phyloP scores from a whole-genome alignment of 92 coral and sea anemone genomes.

The Micromussa lordhowensis region DNA sequence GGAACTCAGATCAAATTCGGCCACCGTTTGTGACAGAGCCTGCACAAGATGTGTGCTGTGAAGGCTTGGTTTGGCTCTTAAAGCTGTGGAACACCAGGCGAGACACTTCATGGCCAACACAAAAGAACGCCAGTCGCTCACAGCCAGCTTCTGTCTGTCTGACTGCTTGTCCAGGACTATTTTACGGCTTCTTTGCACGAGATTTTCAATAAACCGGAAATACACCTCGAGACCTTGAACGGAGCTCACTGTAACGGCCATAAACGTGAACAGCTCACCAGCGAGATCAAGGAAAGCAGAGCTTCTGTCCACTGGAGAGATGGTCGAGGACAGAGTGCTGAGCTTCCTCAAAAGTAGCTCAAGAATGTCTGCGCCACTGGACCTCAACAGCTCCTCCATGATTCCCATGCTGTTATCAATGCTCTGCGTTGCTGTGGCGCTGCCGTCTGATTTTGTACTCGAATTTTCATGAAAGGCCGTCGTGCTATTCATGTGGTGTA shows the following conservation, averaged over 20 bases:
- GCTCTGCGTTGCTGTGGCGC: not conserved
- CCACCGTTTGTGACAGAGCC: constrained; percentile 25
- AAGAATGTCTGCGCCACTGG: constrained; percentile 41
- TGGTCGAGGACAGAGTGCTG: constrained; percentile 1
- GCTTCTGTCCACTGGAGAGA: not conserved
- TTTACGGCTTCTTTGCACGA: constrained; percentile 20
- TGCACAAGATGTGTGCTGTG: not conserved
- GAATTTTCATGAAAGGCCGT: not conserved
- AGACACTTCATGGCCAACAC: constrained; percentile 35
- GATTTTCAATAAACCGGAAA: constrained; percentile 35
- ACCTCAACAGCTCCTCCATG: constrained; percentile 22
- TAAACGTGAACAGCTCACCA: constrained; percentile 20
- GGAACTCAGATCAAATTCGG: constrained; percentile 51
- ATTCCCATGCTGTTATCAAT: constrained; percentile 21
- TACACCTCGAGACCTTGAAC: constrained; percentile 23
- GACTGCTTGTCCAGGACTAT: constrained; percentile 23
- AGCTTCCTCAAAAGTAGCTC: constrained; percentile 59
- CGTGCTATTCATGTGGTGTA: constrained; percentile 49
- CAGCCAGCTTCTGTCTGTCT: constrained; percentile 29
- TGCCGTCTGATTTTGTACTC: not conserved
- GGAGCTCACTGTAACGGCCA: not conserved
- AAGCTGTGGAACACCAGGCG: constrained; percentile 42
- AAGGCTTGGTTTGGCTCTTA: constrained; percentile 25
- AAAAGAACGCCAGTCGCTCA: constrained; percentile 46
- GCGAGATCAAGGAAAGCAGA: constrained; percentile 32